A percentile compares a stretch with the other conserved stretches of the same genome.
These are phyloP conservation scores for Pelodytes ibericus DNA, from an alignment of 2,797 vertebrate species.

Conservation along the genomic window DNA sequence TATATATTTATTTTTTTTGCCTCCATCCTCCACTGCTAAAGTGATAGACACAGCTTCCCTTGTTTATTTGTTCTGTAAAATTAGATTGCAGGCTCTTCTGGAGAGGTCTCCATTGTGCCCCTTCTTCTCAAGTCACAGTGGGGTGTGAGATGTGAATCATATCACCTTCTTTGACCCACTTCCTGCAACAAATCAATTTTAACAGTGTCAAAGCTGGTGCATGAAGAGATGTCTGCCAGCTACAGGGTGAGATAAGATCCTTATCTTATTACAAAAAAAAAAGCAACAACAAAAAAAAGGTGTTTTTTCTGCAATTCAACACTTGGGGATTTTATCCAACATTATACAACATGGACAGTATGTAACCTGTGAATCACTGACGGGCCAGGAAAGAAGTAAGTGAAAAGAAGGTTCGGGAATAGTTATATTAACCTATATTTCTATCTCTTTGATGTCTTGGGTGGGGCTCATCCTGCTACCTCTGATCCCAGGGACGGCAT, in stretches of 20 bases:
- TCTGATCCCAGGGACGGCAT: neutral
- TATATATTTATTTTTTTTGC: too few relatives aligned
- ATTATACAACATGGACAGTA: neutral
- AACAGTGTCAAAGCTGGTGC: slow-evolving; percentile 29
- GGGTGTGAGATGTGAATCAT: slow-evolving; percentile 24
- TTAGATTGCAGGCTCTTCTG: neutral
- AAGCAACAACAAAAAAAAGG: neutral
- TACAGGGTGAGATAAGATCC: slow-evolving; percentile 36
- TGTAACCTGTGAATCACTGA: neutral
- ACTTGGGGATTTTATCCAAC: neutral
- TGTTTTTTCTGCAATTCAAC: neutral
- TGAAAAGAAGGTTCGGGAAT: too few relatives aligned
- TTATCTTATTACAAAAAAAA: slow-evolving; percentile 8
- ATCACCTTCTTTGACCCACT: slow-evolving; percentile 44
- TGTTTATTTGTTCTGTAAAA: neutral
- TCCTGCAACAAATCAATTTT: slow-evolving; percentile 48
- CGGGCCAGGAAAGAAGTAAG: neutral
- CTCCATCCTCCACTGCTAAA: neutral
- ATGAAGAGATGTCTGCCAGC: neutral
- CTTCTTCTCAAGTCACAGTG: neutral
- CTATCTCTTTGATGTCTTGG: neutral
- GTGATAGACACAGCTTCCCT: neutral
- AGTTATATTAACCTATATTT: too few relatives aligned
- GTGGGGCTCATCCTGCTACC: neutral
- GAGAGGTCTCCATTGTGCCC: neutral